phyloP scores from a whole-genome alignment of 1,140 invertebrate genomes.

The Aphis gossypii region DNA sequence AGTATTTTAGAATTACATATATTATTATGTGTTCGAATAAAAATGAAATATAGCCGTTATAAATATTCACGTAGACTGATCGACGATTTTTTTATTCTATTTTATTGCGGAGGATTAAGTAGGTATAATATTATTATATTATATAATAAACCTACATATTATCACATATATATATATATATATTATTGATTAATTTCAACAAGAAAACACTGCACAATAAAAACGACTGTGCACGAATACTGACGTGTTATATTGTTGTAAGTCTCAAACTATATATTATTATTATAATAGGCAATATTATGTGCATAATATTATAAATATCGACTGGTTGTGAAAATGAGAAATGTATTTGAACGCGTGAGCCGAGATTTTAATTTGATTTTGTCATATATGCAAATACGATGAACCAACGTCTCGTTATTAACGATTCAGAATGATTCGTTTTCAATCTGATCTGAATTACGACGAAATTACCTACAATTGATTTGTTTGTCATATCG shows the following conservation, averaged over 20 bases:
- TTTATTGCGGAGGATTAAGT: background rate
- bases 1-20: background rate
- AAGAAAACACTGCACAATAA: background rate
- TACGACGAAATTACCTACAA: background rate
- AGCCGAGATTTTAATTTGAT: background rate
- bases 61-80: conserved; percentile 8
- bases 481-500: background rate
- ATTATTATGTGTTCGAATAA: conserved; percentile 12
- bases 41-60: background rate
- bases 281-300: background rate
- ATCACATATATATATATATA: background rate
- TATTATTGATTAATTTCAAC: background rate
- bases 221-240: background rate
- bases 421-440: background rate
- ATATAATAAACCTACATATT: background rate
- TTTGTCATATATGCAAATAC: background rate
- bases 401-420: background rate
- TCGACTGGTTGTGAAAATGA: background rate
- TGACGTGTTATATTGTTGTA: background rate
- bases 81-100: background rate
- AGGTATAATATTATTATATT: background rate
- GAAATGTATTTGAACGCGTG: background rate
- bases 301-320: background rate
- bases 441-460: background rate
- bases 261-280: background rate